Conservation (phyloP, 2,797 vertebrate genomes). For the Danio tinwini region DNA sequence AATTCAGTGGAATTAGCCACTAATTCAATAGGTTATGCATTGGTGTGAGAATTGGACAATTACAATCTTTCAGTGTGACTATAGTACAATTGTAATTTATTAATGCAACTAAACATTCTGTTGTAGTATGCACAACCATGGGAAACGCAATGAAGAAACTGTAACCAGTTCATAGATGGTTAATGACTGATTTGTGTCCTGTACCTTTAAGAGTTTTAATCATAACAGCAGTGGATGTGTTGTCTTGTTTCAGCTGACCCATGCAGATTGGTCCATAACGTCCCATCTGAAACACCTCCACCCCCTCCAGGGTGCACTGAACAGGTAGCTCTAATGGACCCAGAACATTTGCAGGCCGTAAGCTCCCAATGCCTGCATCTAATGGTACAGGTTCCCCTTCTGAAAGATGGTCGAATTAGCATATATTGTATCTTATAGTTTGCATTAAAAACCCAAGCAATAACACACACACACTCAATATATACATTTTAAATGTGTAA, state of each 20-base stretch:
- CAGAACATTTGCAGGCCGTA: constrained; percentile 53
- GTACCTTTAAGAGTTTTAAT: constrained; percentile 71
- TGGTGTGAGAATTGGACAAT: neutral
- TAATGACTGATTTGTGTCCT: neutral
- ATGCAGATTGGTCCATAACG: constrained; percentile 70
- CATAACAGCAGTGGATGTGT: constrained; percentile 64
- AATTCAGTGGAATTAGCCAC: too few relatives aligned
- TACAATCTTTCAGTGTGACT: neutral
- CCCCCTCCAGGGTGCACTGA: constrained; percentile 63
- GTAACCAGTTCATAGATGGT: neutral
- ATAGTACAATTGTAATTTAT: neutral
- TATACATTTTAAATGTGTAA: too few relatives aligned
- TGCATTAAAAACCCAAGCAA: neutral
- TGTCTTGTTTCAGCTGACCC: constrained; percentile 64
- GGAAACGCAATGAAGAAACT: neutral
- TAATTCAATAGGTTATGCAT: too few relatives aligned
- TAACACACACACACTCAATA: too few relatives aligned
- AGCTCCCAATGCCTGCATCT: constrained; percentile 19
- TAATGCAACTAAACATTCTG: neutral
- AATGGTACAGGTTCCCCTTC: constrained; percentile 51
- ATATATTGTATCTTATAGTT: neutral
- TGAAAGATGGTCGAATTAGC: constrained; percentile 41
- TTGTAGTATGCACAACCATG: neutral
- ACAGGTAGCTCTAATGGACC: constrained; percentile 69
- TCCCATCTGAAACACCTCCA: constrained; percentile 69